Base-by-base conservation (phyloP, 1,140 invertebrate species). In the Atta colombica region DNA sequence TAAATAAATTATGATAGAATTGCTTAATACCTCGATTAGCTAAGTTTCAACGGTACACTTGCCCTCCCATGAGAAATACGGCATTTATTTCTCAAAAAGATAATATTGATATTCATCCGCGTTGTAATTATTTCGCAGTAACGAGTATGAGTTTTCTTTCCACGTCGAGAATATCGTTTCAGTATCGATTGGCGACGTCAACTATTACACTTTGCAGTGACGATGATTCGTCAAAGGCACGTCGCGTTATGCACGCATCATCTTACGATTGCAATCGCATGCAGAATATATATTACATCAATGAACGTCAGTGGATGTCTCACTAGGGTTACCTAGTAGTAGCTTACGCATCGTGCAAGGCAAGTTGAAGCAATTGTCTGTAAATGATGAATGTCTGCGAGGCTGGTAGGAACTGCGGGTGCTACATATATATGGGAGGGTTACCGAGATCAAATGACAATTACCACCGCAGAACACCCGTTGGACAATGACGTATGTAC, bases 381-480 rank as follows among this genome's bases (percentile, higher is more conserved):
- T 94, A 93, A 94, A 94, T 94, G 93, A 94, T 94, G 92, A 91
- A 93, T 94, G 92, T 91, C 88, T 89, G 77, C 87, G 84, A 88
- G 87, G 82, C 85, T 87, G 88, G 86, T 87, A 87, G 85, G 87
- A 91, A 80, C 75, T 77, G 86, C 72, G 77, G 86, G 85, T 86
- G 91, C 65, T 82, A 89, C 85, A 75, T 89, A 87, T 90, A 91
- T 90, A 89, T 75, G 69, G 65, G 75, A 58, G 89, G 87, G 87
- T 93, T 90, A 90, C 72, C 86, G 86, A 92, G 93, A 94, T 94
- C 93, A 94, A 94, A 93, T 94, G 93, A 93, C 93, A 94, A 94
- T 94, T 93, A 94, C 93, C 88, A 92, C 92, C 92, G 90, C 89
- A 92, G 89, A 92, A 92, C 89, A 84, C 65, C 88, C 89, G 89